Percentiles rank a stretch among this genome's conserved stretches.
Conservation (phyloP, 1,140 invertebrate genomes). For the Rhyacophila brunnea region DNA sequence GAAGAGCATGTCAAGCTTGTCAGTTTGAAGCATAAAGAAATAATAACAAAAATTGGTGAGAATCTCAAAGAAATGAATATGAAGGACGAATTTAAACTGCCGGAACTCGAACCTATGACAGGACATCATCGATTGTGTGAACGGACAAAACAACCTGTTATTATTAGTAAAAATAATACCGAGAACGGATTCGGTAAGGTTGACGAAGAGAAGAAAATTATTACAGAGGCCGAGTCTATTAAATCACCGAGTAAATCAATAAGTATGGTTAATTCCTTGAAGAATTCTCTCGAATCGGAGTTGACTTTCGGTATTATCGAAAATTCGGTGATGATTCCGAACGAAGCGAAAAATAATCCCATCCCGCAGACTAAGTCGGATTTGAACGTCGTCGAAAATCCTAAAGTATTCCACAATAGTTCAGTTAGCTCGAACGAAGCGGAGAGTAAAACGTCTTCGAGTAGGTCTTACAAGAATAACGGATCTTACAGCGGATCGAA, state of each 20-base stretch:
- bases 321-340: slow-evolving; percentile 27
- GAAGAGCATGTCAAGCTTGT: slow-evolving; percentile 28
- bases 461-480: slow-evolving; percentile 28
- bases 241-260: slow-evolving; percentile 11
- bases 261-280: slow-evolving; percentile 7
- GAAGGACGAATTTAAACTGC: slow-evolving; percentile 37
- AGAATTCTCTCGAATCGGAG: slow-evolving; percentile 14
- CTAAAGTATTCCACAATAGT: slow-evolving; percentile 38
- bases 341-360: slow-evolving; percentile 26
- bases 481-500: slow-evolving; percentile 24
- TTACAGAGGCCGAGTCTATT: slow-evolving; percentile 29
- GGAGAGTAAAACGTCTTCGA: slow-evolving; percentile 49
- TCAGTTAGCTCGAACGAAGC: slow-evolving; percentile 51
- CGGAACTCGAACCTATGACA: slow-evolving; percentile 54
- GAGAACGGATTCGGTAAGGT: slow-evolving; percentile 37
- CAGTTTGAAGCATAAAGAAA: slow-evolving; percentile 37
- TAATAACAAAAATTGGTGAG: slow-evolving; percentile 39
- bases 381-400: slow-evolving; percentile 22
- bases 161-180: slow-evolving; percentile 46
- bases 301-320: slow-evolving; percentile 30
- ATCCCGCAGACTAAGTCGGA: slow-evolving; percentile 22
- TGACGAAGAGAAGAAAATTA: slow-evolving; percentile 38
- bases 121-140: slow-evolving; percentile 62
- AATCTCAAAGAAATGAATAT: slow-evolving; percentile 42
- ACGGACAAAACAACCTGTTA: slow-evolving; percentile 46